Percentiles rank a stretch among this genome's conserved stretches.
Evolutionary conservation across 2,113 vertebrate species (phyloP).

Genomic region (Oreochromis spilurus): DNA sequence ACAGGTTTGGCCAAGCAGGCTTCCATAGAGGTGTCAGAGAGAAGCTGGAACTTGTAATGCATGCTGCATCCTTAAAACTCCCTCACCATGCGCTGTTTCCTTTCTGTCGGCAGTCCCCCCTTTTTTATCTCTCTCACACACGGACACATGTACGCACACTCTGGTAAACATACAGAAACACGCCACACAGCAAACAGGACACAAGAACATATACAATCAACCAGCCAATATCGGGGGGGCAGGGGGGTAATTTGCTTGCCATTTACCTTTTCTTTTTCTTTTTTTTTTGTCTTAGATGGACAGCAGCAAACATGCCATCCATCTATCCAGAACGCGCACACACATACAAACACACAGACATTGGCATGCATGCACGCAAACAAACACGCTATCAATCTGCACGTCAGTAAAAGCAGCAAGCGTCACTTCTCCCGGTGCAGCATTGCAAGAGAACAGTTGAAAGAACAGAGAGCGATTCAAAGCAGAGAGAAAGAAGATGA

Average conservation of each 20-base stretch:
- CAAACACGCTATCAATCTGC: conserved; percentile 51
- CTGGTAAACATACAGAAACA: conserved; percentile 28
- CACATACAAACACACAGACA: background rate
- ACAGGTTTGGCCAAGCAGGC: conserved; percentile 2
- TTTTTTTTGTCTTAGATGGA: background rate
- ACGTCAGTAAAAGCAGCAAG: conserved; percentile 37
- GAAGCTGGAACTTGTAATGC: conserved; percentile 59
- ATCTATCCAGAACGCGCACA: background rate
- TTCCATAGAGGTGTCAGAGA: conserved; percentile 32
- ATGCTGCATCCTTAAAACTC: conserved; percentile 58
- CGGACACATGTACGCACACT: background rate
- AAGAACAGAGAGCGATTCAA: conserved; percentile 18
- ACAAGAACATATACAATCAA: background rate
- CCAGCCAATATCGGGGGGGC: background rate
- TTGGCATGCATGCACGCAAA: conserved; percentile 10
- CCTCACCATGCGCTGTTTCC: conserved; percentile 20
- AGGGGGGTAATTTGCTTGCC: background rate
- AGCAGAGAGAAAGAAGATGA: conserved; percentile 22
- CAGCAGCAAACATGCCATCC: background rate
- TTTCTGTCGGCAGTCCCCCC: conserved; percentile 15
- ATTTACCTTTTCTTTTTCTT: background rate
- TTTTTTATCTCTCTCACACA: background rate
- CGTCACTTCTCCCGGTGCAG: conserved; percentile 50
- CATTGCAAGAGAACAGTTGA: conserved; percentile 40
- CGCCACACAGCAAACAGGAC: background rate